Percentiles rank a stretch among this genome's conserved stretches.
These are phyloP conservation scores for Plemyria rubiginata DNA, from an alignment of 2,888 invertebrate genomes.

Conservation along the genomic window DNA sequence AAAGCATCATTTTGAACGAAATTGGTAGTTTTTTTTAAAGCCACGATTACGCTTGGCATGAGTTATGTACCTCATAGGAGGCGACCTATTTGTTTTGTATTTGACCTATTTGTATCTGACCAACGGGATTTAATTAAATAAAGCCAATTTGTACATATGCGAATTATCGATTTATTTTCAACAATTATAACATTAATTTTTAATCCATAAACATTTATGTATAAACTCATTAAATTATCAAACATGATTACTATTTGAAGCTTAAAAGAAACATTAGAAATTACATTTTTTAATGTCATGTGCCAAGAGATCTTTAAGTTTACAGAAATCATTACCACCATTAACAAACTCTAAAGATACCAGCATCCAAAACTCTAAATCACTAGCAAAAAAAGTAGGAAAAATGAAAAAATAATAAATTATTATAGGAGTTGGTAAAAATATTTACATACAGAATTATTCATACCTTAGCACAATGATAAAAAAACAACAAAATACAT, in stretches of 20 bases:
- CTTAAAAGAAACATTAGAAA: constrained; percentile 14
- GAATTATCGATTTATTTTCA: constrained; percentile 65
- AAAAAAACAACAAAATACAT: constrained; percentile 5
- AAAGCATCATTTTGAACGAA: too few relatives aligned
- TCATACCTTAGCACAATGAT: constrained; percentile 3
- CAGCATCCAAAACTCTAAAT: neutral
- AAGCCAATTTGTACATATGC: constrained; percentile 43
- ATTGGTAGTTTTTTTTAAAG: too few relatives aligned
- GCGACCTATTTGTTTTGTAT: neutral
- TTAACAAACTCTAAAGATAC: too few relatives aligned
- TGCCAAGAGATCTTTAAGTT: constrained; percentile 9
- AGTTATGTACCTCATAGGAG: neutral
- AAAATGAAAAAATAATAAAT: neutral
- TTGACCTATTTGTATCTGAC: too few relatives aligned
- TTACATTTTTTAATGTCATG: constrained; percentile 6
- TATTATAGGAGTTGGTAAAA: neutral
- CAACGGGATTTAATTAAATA: constrained; percentile 29
- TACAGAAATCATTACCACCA: neutral
- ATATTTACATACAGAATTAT: neutral
- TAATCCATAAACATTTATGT: constrained; percentile 47
- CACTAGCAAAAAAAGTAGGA: neutral
- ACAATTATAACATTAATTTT: constrained; percentile 64
- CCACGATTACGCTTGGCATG: neutral
- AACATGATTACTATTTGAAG: constrained; percentile 28
- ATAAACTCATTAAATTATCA: constrained; percentile 41